A percentile compares a stretch with the other conserved stretches of the same genome.
phyloP scores from a whole-genome alignment of 2,888 invertebrate genomes.

The Eupithecia dodoneata region DNA sequence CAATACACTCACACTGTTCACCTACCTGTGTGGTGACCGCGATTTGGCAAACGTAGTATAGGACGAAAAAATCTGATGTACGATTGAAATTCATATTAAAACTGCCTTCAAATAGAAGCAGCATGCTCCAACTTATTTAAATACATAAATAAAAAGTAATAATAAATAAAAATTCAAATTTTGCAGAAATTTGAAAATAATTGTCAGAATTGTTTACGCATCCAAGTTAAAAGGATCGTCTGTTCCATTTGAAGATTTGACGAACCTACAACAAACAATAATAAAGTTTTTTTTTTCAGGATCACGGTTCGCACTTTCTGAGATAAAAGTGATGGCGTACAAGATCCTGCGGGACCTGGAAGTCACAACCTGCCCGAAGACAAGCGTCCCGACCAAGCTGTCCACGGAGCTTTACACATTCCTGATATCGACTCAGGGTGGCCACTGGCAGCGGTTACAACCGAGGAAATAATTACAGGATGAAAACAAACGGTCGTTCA shows the following conservation, averaged over 20 bases:
- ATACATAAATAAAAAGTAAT: background rate
- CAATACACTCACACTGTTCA: background rate
- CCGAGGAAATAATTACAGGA: background rate
- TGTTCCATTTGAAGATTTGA: background rate
- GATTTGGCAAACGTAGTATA: too few species aligned
- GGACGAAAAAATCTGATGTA: background rate
- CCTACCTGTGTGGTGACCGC: too few species aligned
- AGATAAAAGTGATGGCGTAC: slow-evolving; percentile 59
- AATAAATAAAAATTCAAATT: too few species aligned
- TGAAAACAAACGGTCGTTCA: too few species aligned
- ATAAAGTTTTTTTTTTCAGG: slow-evolving; percentile 46
- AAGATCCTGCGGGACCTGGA: slow-evolving; percentile 55
- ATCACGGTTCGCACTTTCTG: slow-evolving; percentile 61
- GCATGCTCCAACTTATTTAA: background rate
- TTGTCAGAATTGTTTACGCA: background rate
- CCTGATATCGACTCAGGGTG: slow-evolving; percentile 23
- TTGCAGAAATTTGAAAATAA: background rate
- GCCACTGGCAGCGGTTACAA: slow-evolving; percentile 6
- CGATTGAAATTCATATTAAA: background rate
- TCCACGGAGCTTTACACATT: slow-evolving; percentile 45
- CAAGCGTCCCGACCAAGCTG: slow-evolving; percentile 48
- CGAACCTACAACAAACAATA: background rate
- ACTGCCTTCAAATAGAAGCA: background rate
- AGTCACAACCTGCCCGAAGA: slow-evolving; percentile 54
- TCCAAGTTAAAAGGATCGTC: background rate